These are phyloP conservation scores for Stegodyphus dumicola DNA, from an alignment of 1,140 invertebrate genomes.

Conservation along the genomic window DNA sequence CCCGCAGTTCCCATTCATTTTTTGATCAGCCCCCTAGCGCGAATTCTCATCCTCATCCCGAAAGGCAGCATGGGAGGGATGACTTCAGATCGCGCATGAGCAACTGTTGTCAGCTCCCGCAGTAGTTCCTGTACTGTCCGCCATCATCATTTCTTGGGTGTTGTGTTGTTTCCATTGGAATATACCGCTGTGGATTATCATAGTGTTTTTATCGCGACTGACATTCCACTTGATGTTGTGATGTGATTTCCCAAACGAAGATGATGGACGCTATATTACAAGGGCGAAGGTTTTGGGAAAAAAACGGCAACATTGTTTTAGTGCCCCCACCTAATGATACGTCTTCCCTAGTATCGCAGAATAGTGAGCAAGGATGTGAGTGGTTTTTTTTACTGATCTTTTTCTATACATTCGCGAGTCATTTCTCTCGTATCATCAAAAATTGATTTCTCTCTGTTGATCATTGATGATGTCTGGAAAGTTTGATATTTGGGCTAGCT, in stretches of 20 bases:
- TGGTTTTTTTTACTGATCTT: background rate
- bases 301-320: slow-evolving; percentile 34
- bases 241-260: no score
- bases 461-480: no score
- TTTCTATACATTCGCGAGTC: no score
- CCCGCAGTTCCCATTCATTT: no score
- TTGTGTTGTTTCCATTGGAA: background rate
- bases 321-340: slow-evolving; percentile 10
- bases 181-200: no score
- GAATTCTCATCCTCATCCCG: slow-evolving; percentile 21
- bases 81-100: slow-evolving; percentile 21
- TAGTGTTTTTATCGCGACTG: no score
- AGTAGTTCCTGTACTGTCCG: background rate
- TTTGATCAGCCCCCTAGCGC: no score
- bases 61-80: slow-evolving; percentile 25
- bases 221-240: no score
- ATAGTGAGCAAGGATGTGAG: slow-evolving; percentile 28
- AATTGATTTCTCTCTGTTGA: no score
- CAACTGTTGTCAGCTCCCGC: slow-evolving; percentile 24
- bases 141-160: slow-evolving; percentile 11
- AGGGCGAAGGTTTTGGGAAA: slow-evolving; percentile 19
- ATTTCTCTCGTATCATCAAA: no score
- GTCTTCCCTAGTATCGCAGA: background rate
- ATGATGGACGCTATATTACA: background rate
- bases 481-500: no score